Percentiles rank a stretch among this genome's conserved stretches.
Conservation (phyloP, 2,888 invertebrate species). For the Drosophila prolongata region DNA sequence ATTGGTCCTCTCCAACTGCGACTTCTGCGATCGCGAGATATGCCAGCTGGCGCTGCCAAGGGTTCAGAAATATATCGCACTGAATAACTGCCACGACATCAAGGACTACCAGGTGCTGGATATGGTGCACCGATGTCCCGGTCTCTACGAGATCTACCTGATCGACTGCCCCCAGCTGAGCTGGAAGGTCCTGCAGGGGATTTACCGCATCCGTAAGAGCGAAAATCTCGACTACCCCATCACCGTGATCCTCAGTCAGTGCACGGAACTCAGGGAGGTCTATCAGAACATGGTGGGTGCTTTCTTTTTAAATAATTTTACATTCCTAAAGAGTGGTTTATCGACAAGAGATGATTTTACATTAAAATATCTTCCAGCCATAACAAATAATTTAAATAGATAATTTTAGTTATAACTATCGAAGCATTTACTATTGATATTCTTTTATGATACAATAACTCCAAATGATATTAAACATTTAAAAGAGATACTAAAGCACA, state of each 20-base stretch:
- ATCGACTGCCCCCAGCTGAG: slow-evolving; percentile 4
- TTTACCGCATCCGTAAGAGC: slow-evolving; percentile 2
- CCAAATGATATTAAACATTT: too few species aligned
- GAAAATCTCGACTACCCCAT: slow-evolving; percentile 5
- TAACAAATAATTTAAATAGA: too few species aligned
- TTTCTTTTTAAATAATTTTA: not conserved
- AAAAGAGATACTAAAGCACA: too few species aligned
- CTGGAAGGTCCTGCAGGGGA: slow-evolving; percentile 3
- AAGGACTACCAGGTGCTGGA: slow-evolving; percentile 3
- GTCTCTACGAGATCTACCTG: slow-evolving; percentile 1
- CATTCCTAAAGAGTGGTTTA: too few species aligned
- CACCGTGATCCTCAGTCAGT: not conserved
- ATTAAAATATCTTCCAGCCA: too few species aligned
- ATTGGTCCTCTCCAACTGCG: not conserved
- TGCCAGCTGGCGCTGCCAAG: not conserved
- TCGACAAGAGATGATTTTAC: too few species aligned
- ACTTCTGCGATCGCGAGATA: not conserved
- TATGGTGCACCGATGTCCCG: not conserved
- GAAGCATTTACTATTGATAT: too few species aligned
- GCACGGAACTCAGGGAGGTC: not conserved
- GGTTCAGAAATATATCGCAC: slow-evolving; percentile 1
- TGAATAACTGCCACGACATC: not conserved
- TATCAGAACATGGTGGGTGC: not conserved
- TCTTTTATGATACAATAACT: too few species aligned
- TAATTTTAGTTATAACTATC: too few species aligned